phyloP scores from a whole-genome alignment of 2,113 vertebrate species.

The Corythoichthys intestinalis region DNA sequence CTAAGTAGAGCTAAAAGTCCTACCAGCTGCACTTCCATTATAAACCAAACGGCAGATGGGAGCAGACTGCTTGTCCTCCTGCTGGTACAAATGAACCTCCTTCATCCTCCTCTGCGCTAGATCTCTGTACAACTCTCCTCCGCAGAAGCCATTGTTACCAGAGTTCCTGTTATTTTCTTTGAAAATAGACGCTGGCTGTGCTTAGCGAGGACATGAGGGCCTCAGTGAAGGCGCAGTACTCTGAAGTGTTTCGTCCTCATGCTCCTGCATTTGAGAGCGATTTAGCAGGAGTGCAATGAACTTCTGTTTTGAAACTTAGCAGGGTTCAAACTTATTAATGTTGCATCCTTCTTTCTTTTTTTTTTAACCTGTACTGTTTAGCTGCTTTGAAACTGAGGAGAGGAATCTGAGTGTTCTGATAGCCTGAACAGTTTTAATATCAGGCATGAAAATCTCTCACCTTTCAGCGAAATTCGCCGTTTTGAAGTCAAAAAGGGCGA shows the following conservation, averaged over 20 bases:
- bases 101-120: conserved; percentile 45
- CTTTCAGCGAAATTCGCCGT: too few relatives aligned
- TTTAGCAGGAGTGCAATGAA: background rate
- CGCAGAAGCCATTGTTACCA: conserved; percentile 54
- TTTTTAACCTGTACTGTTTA: too few relatives aligned
- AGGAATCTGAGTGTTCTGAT: too few relatives aligned
- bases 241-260: background rate
- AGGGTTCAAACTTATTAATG: background rate
- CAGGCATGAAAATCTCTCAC: too few relatives aligned
- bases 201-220: background rate
- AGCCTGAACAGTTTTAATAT: too few relatives aligned
- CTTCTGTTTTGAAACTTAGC: background rate
- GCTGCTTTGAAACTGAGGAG: too few relatives aligned
- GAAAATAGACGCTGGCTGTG: conserved; percentile 43
- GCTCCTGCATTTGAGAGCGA: background rate
- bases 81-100: conserved; percentile 32
- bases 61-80: conserved; percentile 39
- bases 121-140: conserved; percentile 33
- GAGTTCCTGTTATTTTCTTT: conserved; percentile 56
- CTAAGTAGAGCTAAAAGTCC: conserved; percentile 7
- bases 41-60: conserved; percentile 25
- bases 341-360: too few relatives aligned
- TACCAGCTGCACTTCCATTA: conserved; percentile 22
- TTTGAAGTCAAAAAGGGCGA: too few relatives aligned
- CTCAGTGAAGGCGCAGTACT: conserved; percentile 1